Conservation (phyloP, 2,113 vertebrate species). For the Phycodurus eques region DNA sequence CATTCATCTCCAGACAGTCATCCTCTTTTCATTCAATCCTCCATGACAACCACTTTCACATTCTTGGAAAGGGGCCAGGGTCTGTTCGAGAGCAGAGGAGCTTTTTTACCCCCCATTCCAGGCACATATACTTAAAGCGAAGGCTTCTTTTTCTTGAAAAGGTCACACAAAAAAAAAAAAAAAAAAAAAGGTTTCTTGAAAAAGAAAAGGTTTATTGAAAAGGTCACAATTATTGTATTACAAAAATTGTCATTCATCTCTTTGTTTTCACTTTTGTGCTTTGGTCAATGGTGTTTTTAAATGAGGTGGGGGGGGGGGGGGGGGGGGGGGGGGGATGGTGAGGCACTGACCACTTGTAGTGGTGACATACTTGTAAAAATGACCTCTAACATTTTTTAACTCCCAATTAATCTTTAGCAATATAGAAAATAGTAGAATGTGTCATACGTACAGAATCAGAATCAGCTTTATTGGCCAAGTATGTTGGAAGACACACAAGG, state of each 20-base stretch:
- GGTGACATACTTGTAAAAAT: neutral
- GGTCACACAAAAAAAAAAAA: too few relatives aligned
- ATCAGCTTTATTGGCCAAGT: too few relatives aligned
- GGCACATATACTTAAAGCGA: constrained; percentile 19
- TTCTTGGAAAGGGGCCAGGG: constrained; percentile 43
- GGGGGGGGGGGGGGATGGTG: too few relatives aligned
- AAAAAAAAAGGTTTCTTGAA: too few relatives aligned
- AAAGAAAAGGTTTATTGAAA: too few relatives aligned
- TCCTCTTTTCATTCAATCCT: constrained; percentile 34
- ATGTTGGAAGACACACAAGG: too few relatives aligned
- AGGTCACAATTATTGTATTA: neutral
- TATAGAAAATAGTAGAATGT: too few relatives aligned
- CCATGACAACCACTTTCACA: constrained; percentile 61
- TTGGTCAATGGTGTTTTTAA: neutral
- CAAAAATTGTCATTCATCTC: neutral
- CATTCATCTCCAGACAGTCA: constrained; percentile 36
- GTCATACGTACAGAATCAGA: too few relatives aligned
- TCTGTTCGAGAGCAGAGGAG: constrained; percentile 29
- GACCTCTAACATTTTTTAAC: too few relatives aligned
- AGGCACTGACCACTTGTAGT: neutral
- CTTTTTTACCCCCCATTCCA: constrained; percentile 36
- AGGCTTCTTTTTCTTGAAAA: constrained; percentile 27
- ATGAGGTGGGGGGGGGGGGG: too few relatives aligned
- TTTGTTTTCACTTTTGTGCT: neutral
- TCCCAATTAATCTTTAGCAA: too few relatives aligned